Evolutionary conservation across 1,140 invertebrate species (phyloP).

Genomic region (Lucilia sericata): DNA sequence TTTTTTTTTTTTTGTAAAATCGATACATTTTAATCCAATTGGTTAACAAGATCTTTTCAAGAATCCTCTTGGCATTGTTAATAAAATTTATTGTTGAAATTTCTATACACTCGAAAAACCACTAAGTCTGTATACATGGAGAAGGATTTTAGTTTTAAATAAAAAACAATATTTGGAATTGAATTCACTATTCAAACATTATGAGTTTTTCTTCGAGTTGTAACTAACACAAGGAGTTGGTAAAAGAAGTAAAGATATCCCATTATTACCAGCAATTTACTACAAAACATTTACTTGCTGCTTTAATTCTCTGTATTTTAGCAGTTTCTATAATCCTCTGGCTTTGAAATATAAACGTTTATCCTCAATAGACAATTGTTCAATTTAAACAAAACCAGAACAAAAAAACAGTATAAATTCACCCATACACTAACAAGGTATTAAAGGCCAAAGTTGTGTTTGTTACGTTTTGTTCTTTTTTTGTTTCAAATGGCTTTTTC

Average conservation of each 20-base stretch:
- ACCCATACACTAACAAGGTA: neutral
- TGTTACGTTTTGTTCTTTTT: neutral
- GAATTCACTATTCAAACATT: too few relatives aligned
- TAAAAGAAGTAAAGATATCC: neutral
- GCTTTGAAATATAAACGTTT: slow-evolving; percentile 27
- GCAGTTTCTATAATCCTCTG: neutral
- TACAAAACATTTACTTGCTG: neutral
- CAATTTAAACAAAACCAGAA: neutral
- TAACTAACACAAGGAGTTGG: neutral
- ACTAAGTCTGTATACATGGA: neutral
- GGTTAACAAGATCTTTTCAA: neutral
- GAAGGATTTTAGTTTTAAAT: too few relatives aligned
- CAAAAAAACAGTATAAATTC: neutral
- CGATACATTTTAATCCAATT: slow-evolving; percentile 2
- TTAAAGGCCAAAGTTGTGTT: neutral
- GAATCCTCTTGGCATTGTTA: neutral
- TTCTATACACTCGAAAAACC: neutral
- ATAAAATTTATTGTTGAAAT: neutral
- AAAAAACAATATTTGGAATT: too few relatives aligned
- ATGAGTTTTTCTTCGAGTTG: neutral
- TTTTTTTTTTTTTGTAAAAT: neutral
- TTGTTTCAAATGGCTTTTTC: neutral
- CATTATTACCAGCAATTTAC: neutral
- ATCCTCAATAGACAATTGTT: slow-evolving; percentile 12
- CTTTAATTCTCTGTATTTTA: neutral